A percentile compares a stretch with the other conserved stretches of the same genome.
These are phyloP conservation scores for Dugesia japonica DNA, from an alignment of 2,888 invertebrate genomes.

Conservation along the genomic window DNA sequence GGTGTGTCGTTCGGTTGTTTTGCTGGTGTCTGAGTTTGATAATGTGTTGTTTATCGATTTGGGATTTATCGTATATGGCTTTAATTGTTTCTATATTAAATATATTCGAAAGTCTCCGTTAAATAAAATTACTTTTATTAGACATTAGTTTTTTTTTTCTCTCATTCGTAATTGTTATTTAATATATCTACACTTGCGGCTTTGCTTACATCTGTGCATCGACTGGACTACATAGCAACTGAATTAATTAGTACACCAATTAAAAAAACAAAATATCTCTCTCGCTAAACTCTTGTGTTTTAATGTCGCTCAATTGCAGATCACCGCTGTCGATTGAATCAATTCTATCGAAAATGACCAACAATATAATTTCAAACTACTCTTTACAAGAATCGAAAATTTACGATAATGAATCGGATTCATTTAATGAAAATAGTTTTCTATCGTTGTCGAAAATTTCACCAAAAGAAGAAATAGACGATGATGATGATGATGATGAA, in stretches of 20 bases:
- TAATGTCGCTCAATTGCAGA: constrained; percentile 3
- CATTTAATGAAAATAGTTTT: not conserved
- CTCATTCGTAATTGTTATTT: not conserved
- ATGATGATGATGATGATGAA: too few species aligned
- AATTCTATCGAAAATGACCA: constrained; percentile 11
- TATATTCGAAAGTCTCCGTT: constrained; percentile 11
- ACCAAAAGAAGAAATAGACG: not conserved
- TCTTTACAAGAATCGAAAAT: not conserved
- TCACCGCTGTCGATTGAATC: constrained; percentile 10
- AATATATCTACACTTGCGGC: constrained; percentile 7
- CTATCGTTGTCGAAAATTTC: not conserved
- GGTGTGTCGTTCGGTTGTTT: constrained; percentile 2
- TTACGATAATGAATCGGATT: not conserved
- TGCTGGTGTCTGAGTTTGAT: constrained; percentile 10
- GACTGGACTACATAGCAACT: not conserved
- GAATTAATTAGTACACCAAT: not conserved
- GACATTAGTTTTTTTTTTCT: not conserved
- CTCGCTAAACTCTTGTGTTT: not conserved
- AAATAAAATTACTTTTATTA: not conserved
- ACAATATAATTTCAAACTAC: constrained; percentile 6
- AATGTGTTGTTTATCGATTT: constrained; percentile 7
- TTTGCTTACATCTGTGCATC: not conserved
- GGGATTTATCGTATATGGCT: constrained; percentile 5
- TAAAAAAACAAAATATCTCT: not conserved
- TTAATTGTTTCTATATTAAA: constrained; percentile 10